Conservation (phyloP, 2,797 vertebrate species). For the Urophycis tenuis region DNA sequence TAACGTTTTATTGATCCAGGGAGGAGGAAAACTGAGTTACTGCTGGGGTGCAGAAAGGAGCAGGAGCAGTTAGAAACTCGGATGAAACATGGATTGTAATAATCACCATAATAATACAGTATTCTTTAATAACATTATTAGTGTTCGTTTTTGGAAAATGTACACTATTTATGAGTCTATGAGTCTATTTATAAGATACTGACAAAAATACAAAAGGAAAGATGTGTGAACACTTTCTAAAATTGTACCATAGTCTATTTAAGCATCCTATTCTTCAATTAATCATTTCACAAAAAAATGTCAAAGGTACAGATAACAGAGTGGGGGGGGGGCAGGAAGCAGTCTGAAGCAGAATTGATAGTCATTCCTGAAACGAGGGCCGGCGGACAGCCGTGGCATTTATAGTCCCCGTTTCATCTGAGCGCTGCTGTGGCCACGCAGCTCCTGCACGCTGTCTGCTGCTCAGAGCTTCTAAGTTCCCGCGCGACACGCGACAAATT, state of each 20-base stretch:
- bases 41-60: neutral
- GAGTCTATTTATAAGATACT: neutral
- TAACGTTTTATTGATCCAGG: neutral
- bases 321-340: neutral
- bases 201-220: no score
- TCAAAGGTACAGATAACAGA: neutral
- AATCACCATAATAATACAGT: neutral
- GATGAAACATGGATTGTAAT: neutral
- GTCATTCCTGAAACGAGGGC: no score
- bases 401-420: no score
- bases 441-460: no score
- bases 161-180: neutral
- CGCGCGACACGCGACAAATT: no score
- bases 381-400: no score
- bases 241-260: neutral
- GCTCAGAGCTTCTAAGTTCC: no score
- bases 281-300: neutral
- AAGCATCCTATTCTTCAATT: neutral
- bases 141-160: neutral
- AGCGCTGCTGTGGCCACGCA: no score
- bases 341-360: neutral
- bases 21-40: neutral
- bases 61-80: neutral
- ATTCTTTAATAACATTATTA: neutral
- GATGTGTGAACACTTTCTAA: neutral